These are phyloP conservation scores for Coelopa frigida DNA, from an alignment of 1,140 invertebrate genomes.

Conservation along the genomic window DNA sequence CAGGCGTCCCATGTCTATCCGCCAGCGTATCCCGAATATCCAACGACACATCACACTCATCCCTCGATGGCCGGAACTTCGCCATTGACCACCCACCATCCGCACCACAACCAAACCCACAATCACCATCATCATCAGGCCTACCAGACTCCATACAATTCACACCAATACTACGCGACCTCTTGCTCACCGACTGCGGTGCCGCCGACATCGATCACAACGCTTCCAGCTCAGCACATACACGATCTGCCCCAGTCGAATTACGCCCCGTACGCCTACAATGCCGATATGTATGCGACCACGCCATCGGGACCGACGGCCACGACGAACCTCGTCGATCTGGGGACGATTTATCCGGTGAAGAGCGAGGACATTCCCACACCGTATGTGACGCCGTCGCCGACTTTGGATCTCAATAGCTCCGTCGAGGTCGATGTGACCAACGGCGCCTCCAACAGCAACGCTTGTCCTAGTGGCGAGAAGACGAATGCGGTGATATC, in stretches of 20 bases:
- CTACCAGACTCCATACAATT: neutral
- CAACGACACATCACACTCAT: too few relatives aligned
- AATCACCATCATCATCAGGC: constrained; percentile 17
- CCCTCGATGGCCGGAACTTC: too few relatives aligned
- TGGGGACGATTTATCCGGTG: too few relatives aligned
- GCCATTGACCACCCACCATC: too few relatives aligned
- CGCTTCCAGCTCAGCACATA: constrained; percentile 16
- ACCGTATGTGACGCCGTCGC: constrained; percentile 40
- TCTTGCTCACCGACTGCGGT: neutral
- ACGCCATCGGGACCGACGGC: constrained; percentile 11
- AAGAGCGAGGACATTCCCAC: constrained; percentile 39
- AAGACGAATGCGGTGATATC: too few relatives aligned
- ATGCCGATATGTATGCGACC: too few relatives aligned
- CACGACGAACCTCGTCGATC: too few relatives aligned
- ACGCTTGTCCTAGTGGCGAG: too few relatives aligned
- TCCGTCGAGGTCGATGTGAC: constrained; percentile 32
- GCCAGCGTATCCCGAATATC: too few relatives aligned
- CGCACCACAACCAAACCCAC: too few relatives aligned
- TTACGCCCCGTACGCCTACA: neutral
- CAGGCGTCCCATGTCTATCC: too few relatives aligned
- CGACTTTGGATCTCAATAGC: constrained; percentile 38
- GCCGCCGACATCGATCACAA: constrained; percentile 19
- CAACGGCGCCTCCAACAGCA: neutral
- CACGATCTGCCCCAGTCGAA: constrained; percentile 18
- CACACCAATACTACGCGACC: neutral